Percentiles rank a stretch among this genome's conserved stretches.
Conservation (phyloP, 2,888 invertebrate genomes). For the Platycheirus albimanus region DNA sequence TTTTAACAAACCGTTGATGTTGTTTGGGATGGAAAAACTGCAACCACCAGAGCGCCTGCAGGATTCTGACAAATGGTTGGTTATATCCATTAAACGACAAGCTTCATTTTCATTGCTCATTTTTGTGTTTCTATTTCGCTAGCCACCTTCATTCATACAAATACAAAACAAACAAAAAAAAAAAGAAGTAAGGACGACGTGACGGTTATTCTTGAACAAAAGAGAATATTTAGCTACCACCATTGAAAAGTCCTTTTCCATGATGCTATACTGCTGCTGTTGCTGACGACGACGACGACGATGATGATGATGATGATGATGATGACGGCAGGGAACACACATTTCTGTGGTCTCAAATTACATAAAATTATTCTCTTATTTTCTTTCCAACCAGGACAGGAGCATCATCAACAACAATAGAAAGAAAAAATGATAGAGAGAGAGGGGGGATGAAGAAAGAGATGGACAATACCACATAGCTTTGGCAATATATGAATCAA, state of each 20-base stretch:
- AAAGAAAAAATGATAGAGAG: not conserved
- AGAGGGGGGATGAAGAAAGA: too few species aligned
- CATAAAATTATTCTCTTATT: slow-evolving; percentile 64
- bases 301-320: slow-evolving; percentile 56
- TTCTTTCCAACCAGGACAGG: slow-evolving; percentile 27
- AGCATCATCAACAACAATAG: not conserved
- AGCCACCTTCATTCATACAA: slow-evolving; percentile 3
- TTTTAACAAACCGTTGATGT: too few species aligned
- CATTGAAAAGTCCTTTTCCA: slow-evolving; percentile 1
- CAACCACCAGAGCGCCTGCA: not conserved
- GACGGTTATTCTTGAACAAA: slow-evolving; percentile 14
- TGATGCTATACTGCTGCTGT: not conserved
- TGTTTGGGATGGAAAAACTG: too few species aligned
- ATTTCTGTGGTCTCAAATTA: slow-evolving; percentile 75
- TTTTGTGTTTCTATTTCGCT: not conserved
- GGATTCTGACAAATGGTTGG: slow-evolving; percentile 4
- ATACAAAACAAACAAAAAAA: too few species aligned
- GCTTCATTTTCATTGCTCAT: slow-evolving; percentile 30
- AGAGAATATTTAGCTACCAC: not conserved
- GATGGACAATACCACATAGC: not conserved
- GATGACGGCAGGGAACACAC: slow-evolving; percentile 71
- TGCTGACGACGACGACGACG: not conserved
- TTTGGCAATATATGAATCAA: slow-evolving; percentile 7
- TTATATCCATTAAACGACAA: not conserved
- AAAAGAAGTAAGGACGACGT: not conserved